A percentile compares a stretch with the other conserved stretches of the same genome.
Evolutionary conservation across 2,113 vertebrate species (phyloP).

Genomic region (Camelus dromedarius): DNA sequence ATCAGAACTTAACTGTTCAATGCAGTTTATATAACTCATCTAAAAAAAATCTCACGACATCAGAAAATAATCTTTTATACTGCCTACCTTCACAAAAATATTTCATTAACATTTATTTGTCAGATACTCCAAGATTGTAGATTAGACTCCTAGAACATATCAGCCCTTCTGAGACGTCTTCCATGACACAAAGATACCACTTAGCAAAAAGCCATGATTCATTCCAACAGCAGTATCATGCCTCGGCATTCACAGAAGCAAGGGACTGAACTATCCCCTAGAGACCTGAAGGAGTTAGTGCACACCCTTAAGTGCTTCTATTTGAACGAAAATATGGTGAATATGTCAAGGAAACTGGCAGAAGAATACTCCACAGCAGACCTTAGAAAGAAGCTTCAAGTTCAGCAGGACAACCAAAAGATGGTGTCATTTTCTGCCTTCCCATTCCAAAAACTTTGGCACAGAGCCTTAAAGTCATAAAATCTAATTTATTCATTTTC

Average conservation of each 20-base stretch:
- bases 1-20: slow-evolving; percentile 17
- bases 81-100: neutral
- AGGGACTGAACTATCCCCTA: neutral
- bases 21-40: neutral
- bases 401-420: neutral
- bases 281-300: neutral
- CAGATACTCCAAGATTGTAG: neutral
- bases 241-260: neutral
- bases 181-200: neutral
- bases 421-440: neutral
- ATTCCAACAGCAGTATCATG: neutral
- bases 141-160: neutral
- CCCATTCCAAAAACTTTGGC: neutral
- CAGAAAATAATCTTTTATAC: slow-evolving; percentile 32
- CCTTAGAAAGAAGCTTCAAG: neutral
- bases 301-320: neutral
- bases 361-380: neutral
- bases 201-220: neutral
- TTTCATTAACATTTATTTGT: slow-evolving; percentile 13
- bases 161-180: neutral
- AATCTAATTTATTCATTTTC: neutral
- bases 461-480: neutral
- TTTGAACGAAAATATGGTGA: neutral
- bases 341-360: neutral
- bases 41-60: slow-evolving; percentile 9